Conservation (phyloP, 2,113 vertebrate genomes). For the Zosterops japonicus region DNA sequence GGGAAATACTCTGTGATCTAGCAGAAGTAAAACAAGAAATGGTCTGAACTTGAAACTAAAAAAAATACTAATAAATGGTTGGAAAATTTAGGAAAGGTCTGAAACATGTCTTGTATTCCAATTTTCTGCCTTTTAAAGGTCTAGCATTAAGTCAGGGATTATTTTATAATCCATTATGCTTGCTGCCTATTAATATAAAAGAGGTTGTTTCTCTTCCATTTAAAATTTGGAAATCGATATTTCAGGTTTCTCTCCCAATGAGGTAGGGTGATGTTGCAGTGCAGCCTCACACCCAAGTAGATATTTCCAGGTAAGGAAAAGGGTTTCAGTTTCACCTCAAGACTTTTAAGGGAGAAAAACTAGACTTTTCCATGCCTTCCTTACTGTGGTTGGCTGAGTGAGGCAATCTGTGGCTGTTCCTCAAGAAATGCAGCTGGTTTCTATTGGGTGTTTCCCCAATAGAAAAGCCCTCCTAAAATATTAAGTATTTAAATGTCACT, state of each 20-base stretch:
- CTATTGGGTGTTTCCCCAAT: background rate
- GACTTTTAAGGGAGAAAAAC: background rate
- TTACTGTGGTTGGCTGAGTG: no score
- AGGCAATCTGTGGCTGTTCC: no score
- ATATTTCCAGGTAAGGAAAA: background rate
- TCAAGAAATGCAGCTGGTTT: background rate
- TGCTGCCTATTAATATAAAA: background rate
- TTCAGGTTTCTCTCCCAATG: background rate
- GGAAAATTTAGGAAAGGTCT: background rate
- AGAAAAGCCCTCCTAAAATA: background rate
- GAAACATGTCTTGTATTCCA: background rate
- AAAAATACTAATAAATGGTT: background rate
- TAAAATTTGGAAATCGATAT: background rate
- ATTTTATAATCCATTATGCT: background rate
- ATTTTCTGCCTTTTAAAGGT: background rate
- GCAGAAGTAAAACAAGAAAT: background rate
- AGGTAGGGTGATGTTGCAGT: background rate
- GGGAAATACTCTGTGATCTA: background rate
- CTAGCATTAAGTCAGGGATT: background rate
- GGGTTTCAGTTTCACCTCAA: background rate
- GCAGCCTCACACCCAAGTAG: no score
- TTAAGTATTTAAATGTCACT: background rate
- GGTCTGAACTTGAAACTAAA: background rate
- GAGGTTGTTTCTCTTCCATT: background rate
- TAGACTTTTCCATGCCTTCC: background rate